A percentile compares a stretch with the other conserved stretches of the same genome.
Conservation (phyloP, 2,113 vertebrate species). For the Elaphurus davidianus region DNA sequence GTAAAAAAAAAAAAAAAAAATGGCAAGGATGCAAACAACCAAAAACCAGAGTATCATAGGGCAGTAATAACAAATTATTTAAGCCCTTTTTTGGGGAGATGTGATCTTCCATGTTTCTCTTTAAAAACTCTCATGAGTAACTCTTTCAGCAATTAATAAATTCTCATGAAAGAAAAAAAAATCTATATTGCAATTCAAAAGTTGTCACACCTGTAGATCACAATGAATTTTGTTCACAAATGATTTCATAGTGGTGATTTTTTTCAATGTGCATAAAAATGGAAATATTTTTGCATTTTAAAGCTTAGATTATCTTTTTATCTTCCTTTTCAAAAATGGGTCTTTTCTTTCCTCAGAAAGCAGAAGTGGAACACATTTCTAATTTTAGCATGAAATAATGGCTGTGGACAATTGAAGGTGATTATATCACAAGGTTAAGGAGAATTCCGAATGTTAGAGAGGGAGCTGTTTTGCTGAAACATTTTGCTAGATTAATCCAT, state of each 20-base stretch:
- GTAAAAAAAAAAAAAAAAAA: neutral
- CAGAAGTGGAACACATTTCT: neutral
- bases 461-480: neutral
- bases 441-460: neutral
- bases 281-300: neutral
- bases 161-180: neutral
- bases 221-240: constrained; percentile 16
- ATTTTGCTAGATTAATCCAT: neutral
- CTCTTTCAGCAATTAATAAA: constrained; percentile 5
- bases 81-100: neutral
- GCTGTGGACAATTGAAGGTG: neutral
- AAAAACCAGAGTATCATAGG: neutral
- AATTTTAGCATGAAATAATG: neutral
- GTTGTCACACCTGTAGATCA: neutral
- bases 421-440: constrained; percentile 19
- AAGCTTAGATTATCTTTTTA: neutral
- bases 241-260: neutral
- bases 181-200: neutral
- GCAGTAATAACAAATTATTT: neutral
- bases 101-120: neutral
- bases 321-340: neutral
- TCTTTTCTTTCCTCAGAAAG: neutral
- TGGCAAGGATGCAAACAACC: neutral
- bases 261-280: neutral
- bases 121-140: neutral